Percentiles rank a stretch among this genome's conserved stretches.
Conservation (phyloP, 2,113 vertebrate genomes). For the Chaetura pelagica region DNA sequence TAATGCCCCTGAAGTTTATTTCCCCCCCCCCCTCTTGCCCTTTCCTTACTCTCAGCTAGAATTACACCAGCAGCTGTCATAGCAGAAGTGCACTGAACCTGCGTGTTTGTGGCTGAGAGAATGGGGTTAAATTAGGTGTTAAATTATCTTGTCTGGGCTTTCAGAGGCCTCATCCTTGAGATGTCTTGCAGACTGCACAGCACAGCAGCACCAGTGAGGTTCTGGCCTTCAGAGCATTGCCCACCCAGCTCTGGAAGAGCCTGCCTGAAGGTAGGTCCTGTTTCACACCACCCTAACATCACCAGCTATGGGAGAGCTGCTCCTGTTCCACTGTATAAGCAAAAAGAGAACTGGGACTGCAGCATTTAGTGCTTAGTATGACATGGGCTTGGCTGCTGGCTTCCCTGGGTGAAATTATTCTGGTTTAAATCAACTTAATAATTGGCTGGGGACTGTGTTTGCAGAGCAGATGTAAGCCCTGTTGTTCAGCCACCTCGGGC, state of each 20-base stretch:
- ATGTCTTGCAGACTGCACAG: not conserved
- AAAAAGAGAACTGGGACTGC: not conserved
- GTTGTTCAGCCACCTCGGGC: not conserved
- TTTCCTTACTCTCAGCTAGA: not conserved
- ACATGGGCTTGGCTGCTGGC: not conserved
- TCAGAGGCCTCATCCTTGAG: not conserved
- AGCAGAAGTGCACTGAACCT: not conserved
- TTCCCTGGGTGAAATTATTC: not conserved
- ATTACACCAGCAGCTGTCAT: not conserved
- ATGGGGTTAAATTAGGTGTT: not conserved
- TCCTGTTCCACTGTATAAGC: not conserved
- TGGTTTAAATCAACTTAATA: not conserved
- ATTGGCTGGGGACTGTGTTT: not conserved
- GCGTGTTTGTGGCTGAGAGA: not conserved
- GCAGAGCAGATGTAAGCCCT: not conserved
- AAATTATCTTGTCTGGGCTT: not conserved
- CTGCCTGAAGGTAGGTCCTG: not conserved
- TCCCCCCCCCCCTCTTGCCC: not conserved
- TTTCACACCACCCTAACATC: not conserved
- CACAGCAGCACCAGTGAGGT: rapidly evolving
- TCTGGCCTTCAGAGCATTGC: not conserved
- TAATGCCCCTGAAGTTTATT: not conserved
- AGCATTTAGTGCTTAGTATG: not conserved
- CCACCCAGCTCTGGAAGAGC: not conserved
- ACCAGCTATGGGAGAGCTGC: not conserved